Percentiles rank a stretch among this genome's conserved stretches.
Evolutionary conservation across 2,113 vertebrate species (phyloP).

Genomic region (Ailuropoda melanoleuca): DNA sequence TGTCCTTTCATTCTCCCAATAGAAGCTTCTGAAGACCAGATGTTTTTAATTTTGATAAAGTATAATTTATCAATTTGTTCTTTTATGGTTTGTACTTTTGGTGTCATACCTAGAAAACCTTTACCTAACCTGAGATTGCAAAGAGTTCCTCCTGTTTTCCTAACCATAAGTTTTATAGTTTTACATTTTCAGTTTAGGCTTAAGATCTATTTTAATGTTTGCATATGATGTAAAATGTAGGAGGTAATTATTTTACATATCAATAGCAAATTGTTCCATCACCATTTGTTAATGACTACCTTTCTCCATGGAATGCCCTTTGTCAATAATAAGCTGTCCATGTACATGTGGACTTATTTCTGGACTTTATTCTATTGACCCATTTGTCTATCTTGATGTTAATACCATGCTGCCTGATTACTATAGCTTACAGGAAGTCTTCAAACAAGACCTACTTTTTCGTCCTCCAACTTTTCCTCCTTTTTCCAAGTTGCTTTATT

Average conservation of each 20-base stretch:
- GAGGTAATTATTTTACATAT: background rate
- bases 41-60: background rate
- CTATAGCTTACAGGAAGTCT: background rate
- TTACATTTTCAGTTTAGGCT: background rate
- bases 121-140: background rate
- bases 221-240: background rate
- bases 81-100: background rate
- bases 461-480: background rate
- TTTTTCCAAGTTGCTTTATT: background rate
- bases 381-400: background rate
- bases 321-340: background rate
- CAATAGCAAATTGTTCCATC: background rate
- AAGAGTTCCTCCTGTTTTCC: background rate
- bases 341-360: background rate
- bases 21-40: background rate
- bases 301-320: background rate
- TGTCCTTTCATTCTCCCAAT: background rate
- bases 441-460: background rate
- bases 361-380: background rate
- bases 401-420: background rate
- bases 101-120: background rate
- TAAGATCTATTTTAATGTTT: background rate
- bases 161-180: background rate
- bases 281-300: background rate
- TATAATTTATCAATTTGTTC: background rate